phyloP scores from a whole-genome alignment of 2,797 vertebrate species.

The Hyperoplus lanceolatus region DNA sequence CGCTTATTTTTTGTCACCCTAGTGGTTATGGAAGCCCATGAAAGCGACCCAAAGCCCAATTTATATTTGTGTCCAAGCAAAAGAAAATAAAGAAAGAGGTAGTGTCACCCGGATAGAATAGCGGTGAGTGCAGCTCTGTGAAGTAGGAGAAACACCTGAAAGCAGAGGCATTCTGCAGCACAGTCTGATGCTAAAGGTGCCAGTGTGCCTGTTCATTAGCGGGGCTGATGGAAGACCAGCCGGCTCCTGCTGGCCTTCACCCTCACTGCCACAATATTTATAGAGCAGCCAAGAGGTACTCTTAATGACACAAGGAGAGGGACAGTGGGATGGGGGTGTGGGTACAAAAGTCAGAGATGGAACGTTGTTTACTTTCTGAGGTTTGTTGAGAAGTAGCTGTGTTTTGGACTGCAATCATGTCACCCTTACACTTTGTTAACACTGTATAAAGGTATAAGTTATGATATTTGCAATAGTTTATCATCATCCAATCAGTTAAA shows the following conservation, averaged over 20 bases:
- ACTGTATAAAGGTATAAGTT: constrained; percentile 25
- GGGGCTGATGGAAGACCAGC: constrained; percentile 77
- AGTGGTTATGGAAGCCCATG: constrained; percentile 30
- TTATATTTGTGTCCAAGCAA: constrained; percentile 41
- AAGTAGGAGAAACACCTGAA: constrained; percentile 64
- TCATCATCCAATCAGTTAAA: constrained; percentile 15
- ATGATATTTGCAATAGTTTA: constrained; percentile 10
- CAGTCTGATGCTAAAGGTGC: constrained; percentile 76
- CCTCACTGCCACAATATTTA: constrained; percentile 82
- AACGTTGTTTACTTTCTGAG: constrained; percentile 74
- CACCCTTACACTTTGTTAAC: constrained; percentile 40
- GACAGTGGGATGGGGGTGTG: constrained; percentile 57
- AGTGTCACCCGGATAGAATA: constrained; percentile 41
- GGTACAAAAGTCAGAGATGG: constrained; percentile 70
- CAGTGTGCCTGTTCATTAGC: constrained; percentile 82
- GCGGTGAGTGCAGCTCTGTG: constrained; percentile 46
- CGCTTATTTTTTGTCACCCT: constrained; percentile 13
- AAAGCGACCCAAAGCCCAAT: constrained; percentile 26
- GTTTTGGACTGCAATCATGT: constrained; percentile 50
- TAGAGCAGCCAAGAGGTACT: constrained; percentile 81
- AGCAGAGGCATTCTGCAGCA: constrained; percentile 66
- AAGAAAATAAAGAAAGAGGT: constrained; percentile 29
- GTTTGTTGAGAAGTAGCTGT: constrained; percentile 61
- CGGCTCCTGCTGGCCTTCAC: constrained; percentile 82
- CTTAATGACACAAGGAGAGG: constrained; percentile 78